Percentiles rank a stretch among this genome's conserved stretches.
phyloP scores from a whole-genome alignment of 2,797 vertebrate species.

The Typhlichthys subterraneus region DNA sequence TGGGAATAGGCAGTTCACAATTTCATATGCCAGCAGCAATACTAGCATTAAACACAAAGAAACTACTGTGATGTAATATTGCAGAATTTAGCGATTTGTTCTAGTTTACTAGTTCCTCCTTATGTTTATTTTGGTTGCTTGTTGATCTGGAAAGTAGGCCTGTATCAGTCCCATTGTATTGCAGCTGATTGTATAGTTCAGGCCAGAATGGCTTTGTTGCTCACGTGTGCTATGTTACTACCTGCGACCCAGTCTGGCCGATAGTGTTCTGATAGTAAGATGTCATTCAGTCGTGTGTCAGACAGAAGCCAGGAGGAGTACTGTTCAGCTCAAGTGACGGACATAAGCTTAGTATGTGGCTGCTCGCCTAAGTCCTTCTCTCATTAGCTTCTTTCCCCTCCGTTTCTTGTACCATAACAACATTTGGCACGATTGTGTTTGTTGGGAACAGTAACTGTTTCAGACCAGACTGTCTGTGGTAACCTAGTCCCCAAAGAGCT shows the following conservation, averaged over 20 bases:
- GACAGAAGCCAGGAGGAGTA: conserved; percentile 21
- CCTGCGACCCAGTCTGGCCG: conserved; percentile 52
- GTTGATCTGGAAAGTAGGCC: conserved; percentile 39
- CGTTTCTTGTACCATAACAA: conserved; percentile 13
- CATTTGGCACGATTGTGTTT: conserved; percentile 26
- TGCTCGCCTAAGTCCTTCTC: conserved; percentile 12
- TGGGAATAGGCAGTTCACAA: background rate
- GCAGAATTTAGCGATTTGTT: background rate
- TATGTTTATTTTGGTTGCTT: conserved; percentile 18
- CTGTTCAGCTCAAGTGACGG: conserved; percentile 25
- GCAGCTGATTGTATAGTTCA: conserved; percentile 24
- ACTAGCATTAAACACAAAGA: background rate
- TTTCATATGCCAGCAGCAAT: background rate
- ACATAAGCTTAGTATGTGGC: conserved; percentile 12
- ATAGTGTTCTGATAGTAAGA: conserved; percentile 65
- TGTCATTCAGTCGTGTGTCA: conserved; percentile 50
- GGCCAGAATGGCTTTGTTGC: conserved; percentile 30
- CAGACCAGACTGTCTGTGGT: conserved; percentile 9
- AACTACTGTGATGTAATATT: background rate
- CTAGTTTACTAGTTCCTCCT: conserved; percentile 13
- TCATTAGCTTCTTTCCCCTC: conserved; percentile 11
- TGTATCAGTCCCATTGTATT: conserved; percentile 24
- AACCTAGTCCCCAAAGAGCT: conserved; percentile 12
- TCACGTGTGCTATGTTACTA: conserved; percentile 35
- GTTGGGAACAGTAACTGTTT: conserved; percentile 19